Percentiles rank a stretch among this genome's conserved stretches.
Conservation (phyloP, 2,113 vertebrate genomes). For the Lagopus leucura region DNA sequence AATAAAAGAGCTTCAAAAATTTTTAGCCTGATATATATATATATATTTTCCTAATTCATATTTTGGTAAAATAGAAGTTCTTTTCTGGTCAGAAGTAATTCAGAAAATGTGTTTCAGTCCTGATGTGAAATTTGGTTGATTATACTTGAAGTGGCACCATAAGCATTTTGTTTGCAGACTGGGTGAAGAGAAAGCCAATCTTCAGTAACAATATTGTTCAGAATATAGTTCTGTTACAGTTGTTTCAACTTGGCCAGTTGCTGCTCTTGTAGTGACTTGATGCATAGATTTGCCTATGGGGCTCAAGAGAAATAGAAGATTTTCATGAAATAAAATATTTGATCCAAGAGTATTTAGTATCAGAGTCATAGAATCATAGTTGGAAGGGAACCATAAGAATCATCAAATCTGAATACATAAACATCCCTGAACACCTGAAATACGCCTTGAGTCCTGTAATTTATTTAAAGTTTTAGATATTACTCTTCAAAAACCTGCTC, state of each 20-base stretch:
- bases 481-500: neutral
- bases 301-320: neutral
- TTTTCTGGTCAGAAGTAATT: neutral
- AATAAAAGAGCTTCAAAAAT: neutral
- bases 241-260: neutral
- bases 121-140: neutral
- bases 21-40: neutral
- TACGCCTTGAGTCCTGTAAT: neutral
- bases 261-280: neutral
- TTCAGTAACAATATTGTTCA: neutral
- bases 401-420: too few relatives aligned
- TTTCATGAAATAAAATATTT: neutral
- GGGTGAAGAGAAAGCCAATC: neutral
- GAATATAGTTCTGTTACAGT: neutral
- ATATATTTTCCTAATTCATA: neutral
- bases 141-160: neutral
- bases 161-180: neutral
- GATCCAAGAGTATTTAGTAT: neutral
- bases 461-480: neutral
- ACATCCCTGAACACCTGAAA: neutral
- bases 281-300: neutral
- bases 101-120: neutral
- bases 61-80: neutral
- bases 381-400: too few relatives aligned
- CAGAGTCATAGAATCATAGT: too few relatives aligned